Percentiles rank a stretch among this genome's conserved stretches.
These are phyloP conservation scores for Corydoras sp. DNA, from an alignment of 2,113 vertebrate species.

Conservation along the genomic window DNA sequence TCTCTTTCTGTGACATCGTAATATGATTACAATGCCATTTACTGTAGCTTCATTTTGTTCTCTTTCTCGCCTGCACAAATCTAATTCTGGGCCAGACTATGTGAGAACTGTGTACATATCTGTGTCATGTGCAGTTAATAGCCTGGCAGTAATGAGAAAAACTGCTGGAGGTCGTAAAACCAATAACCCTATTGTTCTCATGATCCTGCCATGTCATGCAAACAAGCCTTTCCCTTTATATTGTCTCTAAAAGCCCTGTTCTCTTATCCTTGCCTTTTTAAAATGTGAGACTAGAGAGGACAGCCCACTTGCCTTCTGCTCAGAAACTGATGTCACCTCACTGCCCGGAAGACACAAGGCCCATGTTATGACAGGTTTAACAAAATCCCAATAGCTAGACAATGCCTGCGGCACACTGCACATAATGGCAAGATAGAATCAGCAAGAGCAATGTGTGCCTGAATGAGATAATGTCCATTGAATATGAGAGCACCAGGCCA, in stretches of 20 bases:
- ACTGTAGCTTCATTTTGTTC: conserved; percentile 46
- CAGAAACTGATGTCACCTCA: conserved; percentile 59
- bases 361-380: conserved; percentile 62
- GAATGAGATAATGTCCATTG: conserved; percentile 58
- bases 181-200: conserved; percentile 11
- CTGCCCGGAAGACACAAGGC: conserved; percentile 60
- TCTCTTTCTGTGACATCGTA: conserved; percentile 61
- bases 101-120: conserved; percentile 30
- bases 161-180: conserved; percentile 22
- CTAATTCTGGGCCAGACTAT: conserved; percentile 50
- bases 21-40: conserved; percentile 56
- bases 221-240: conserved; percentile 10
- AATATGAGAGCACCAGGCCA: conserved; percentile 49
- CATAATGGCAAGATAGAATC: conserved; percentile 68
- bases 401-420: conserved; percentile 45
- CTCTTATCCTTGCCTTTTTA: neutral
- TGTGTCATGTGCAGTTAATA: conserved; percentile 27
- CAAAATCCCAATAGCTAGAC: conserved; percentile 53
- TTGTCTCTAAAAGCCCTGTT: neutral
- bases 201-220: neutral
- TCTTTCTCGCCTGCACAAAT: conserved; percentile 56
- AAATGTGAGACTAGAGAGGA: conserved; percentile 5
- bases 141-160: conserved; percentile 28
- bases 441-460: conserved; percentile 60
- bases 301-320: conserved; percentile 55